A percentile compares a stretch with the other conserved stretches of the same genome.
Evolutionary conservation across 2,797 vertebrate species (phyloP).

Genomic region (Sebastiscus tertius): DNA sequence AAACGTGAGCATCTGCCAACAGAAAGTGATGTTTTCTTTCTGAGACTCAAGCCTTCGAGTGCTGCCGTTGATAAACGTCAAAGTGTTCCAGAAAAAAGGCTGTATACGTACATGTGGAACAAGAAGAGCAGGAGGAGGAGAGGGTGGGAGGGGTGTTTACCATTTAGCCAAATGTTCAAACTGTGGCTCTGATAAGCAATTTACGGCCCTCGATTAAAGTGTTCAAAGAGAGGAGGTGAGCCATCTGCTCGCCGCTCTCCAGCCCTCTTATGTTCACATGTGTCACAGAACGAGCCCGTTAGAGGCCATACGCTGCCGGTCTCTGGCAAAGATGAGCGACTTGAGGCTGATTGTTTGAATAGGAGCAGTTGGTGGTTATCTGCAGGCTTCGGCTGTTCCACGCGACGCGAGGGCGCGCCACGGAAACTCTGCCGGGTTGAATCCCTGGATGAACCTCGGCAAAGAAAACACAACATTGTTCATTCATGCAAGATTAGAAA

Average conservation of each 20-base stretch:
- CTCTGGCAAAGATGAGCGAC: slow-evolving; percentile 11
- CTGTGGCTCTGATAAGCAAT: slow-evolving; percentile 36
- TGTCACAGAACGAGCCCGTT: slow-evolving; percentile 40
- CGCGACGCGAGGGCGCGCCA: accelerated
- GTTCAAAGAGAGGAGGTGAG: slow-evolving; percentile 41
- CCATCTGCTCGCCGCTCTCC: slow-evolving; percentile 55
- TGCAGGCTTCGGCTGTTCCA: not conserved
- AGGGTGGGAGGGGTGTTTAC: slow-evolving; percentile 18
- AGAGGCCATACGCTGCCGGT: slow-evolving; percentile 29
- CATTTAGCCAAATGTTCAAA: slow-evolving; percentile 43
- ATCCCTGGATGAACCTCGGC: not conserved
- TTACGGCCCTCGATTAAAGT: slow-evolving; percentile 45
- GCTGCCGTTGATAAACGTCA: not conserved
- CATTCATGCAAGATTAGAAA: not conserved
- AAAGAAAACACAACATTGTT: not conserved
- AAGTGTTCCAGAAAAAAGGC: not conserved
- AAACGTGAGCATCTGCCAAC: not conserved
- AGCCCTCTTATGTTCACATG: slow-evolving; percentile 52
- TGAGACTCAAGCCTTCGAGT: not conserved
- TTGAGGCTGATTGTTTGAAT: slow-evolving; percentile 7
- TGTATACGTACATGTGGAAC: not conserved
- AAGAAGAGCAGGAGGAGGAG: not conserved
- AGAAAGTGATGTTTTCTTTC: not conserved
- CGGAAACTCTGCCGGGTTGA: not conserved
- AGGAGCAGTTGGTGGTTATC: slow-evolving; percentile 14